Evolutionary conservation across 30 jellyfish, hydroid and myxozoan genomes (phyloP), one percentile per base, ranked within the genome.

Genomic region (Aurelia sp.): DNA sequence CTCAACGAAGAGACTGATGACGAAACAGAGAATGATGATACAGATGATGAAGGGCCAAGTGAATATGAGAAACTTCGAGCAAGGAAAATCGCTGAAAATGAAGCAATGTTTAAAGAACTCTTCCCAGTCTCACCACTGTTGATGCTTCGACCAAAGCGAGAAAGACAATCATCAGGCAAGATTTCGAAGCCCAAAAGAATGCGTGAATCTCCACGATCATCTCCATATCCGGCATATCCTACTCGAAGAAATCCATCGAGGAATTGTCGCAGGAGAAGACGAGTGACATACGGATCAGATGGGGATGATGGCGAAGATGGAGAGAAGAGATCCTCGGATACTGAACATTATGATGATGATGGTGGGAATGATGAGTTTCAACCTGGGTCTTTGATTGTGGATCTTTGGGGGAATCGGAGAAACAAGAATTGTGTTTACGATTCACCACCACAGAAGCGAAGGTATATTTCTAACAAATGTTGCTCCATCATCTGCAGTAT

Each of bases 71-170:
- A 47, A 55, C 77, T 33, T 51, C 38, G 99, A 50, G 30, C 27
- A 78, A 60, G 80, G 78, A 85, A 81, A n/a, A 89, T 90, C 35
- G 92, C 95, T 22, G 93, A 75, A 60, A 79, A 95, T 71, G 80
- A 90, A 62, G 85, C 70, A 81, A 62, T 65, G 78, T 90, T 95
- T 64, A 85, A 85, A 81, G 74, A 86, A 67, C 87, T 95, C 9
- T 95, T 95, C 68, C 99, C 99, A 16, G 97, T 84, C 8, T 61
- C 81, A 0, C 67, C 90, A 41, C 19, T 30, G 7, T 18, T 33
- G 17, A 62, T 44, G 40, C 50, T 38, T 38, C 7, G 50, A 38
- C 60, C 52, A 40, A 77, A 67, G 33, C 18, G 78, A 67, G 60
- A 33, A 3, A 59, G 50, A 47, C 57, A 31, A 20, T 44, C 85